A percentile compares a stretch with the other conserved stretches of the same genome.
These are phyloP conservation scores for Eurypyga helias DNA, from an alignment of 2,113 vertebrate species.

Conservation along the genomic window DNA sequence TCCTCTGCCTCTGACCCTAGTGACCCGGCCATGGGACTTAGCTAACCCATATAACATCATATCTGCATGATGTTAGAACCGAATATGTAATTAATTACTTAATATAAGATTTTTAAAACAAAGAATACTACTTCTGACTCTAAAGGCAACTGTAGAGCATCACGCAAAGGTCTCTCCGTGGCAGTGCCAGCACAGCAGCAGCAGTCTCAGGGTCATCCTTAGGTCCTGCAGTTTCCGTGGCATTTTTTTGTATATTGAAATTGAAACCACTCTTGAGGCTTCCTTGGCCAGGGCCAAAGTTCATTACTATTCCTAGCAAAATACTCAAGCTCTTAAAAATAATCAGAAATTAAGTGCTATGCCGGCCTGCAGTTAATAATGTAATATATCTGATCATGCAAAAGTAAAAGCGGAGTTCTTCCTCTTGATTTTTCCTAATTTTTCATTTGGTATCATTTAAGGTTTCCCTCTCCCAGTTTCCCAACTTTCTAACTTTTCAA, in stretches of 20 bases:
- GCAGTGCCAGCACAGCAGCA: background rate
- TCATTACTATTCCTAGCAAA: background rate
- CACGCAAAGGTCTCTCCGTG: fast-evolving
- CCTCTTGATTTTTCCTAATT: background rate
- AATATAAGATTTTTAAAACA: background rate
- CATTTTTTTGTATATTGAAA: background rate
- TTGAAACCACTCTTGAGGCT: background rate
- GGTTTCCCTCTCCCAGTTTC: background rate
- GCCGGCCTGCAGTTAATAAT: background rate
- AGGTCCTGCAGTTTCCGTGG: background rate
- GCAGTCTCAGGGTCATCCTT: background rate
- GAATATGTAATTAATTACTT: background rate
- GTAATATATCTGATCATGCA: background rate
- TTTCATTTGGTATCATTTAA: background rate
- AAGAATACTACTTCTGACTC: background rate
- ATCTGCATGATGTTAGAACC: background rate
- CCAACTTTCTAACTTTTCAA: background rate
- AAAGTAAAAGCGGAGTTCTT: background rate
- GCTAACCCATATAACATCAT: background rate
- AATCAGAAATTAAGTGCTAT: background rate
- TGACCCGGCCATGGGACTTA: fast-evolving
- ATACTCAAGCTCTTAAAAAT: background rate
- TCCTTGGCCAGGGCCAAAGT: background rate
- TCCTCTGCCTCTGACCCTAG: background rate
- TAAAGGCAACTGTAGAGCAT: background rate